Percentiles rank a stretch among this genome's conserved stretches.
Conservation (phyloP, 2,797 vertebrate genomes). For the Cyprinodon diabolis region DNA sequence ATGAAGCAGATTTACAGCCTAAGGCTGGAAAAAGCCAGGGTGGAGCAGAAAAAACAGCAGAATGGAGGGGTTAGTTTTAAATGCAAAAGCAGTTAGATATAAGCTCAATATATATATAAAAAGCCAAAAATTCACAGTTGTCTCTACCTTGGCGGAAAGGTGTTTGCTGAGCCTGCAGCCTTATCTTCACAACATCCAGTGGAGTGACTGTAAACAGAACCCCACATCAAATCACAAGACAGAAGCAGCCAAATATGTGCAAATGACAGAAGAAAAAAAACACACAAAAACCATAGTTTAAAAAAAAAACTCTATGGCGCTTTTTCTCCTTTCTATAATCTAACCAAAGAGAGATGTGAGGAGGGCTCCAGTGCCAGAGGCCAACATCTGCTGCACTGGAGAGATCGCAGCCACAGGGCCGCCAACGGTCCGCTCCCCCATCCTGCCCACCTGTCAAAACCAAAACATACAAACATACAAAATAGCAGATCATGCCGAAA, state of each 20-base stretch:
- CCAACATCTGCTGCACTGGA: conserved; percentile 95
- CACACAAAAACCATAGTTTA: background rate
- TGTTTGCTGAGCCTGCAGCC: conserved; percentile 92
- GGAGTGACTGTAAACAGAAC: conserved; percentile 85
- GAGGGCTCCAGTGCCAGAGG: conserved; percentile 91
- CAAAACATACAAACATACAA: conserved; percentile 2
- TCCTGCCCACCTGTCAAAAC: conserved; percentile 76
- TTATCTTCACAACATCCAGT: conserved; percentile 95
- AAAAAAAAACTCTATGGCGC: background rate
- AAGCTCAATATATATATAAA: background rate
- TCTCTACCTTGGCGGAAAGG: conserved; percentile 84
- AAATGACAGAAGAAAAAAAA: background rate
- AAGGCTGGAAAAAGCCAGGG: conserved; percentile 70
- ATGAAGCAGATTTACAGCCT: conserved; percentile 67
- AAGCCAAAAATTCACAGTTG: conserved; percentile 5
- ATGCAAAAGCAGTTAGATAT: conserved; percentile 26
- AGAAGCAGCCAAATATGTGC: background rate
- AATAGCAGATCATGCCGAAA: background rate
- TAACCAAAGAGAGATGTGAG: conserved; percentile 95
- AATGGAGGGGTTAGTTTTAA: conserved; percentile 27
- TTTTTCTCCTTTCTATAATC: conserved; percentile 40
- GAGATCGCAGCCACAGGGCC: conserved; percentile 81
- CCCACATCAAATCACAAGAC: background rate
- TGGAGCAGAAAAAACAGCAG: conserved; percentile 7
- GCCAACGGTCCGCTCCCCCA: conserved; percentile 78